Evolutionary conservation across 2,888 invertebrate species (phyloP).

Genomic region (Alentia gelatinosa): DNA sequence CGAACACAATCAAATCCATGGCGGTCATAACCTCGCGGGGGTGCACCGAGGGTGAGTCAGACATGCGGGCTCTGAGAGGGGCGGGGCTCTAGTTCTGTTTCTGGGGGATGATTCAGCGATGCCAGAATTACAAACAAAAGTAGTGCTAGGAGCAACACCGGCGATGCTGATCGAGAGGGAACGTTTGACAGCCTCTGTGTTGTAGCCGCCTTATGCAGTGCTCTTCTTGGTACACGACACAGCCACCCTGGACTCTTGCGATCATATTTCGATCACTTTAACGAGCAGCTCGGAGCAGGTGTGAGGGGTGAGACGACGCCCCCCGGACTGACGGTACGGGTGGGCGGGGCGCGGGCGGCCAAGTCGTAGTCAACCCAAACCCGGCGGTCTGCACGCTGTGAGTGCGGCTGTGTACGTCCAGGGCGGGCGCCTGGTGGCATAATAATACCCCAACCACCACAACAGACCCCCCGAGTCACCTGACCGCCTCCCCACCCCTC

Average conservation of each 20-base stretch:
- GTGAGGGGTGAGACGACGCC: too few relatives aligned
- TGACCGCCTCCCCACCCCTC: neutral
- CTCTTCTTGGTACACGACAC: neutral
- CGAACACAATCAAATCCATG: too few relatives aligned
- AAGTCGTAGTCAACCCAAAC: too few relatives aligned
- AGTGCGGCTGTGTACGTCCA: neutral
- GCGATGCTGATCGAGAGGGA: too few relatives aligned
- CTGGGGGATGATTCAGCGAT: conserved; percentile 20
- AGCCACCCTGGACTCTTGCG: neutral
- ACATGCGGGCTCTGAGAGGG: neutral
- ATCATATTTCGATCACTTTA: neutral
- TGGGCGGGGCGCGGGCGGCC: too few relatives aligned
- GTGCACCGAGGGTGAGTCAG: neutral
- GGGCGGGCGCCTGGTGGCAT: neutral
- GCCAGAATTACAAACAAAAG: too few relatives aligned
- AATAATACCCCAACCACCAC: neutral
- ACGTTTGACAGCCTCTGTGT: neutral
- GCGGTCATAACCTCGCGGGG: neutral
- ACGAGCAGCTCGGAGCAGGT: neutral
- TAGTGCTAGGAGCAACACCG: too few relatives aligned
- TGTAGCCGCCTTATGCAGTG: neutral
- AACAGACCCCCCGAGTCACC: neutral
- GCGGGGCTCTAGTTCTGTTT: too few relatives aligned
- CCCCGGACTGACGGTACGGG: too few relatives aligned
- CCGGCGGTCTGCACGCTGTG: neutral